Percentiles rank a stretch among this genome's conserved stretches.
Conservation (phyloP, 2,113 vertebrate species). For the Sclerurus mexicanus region DNA sequence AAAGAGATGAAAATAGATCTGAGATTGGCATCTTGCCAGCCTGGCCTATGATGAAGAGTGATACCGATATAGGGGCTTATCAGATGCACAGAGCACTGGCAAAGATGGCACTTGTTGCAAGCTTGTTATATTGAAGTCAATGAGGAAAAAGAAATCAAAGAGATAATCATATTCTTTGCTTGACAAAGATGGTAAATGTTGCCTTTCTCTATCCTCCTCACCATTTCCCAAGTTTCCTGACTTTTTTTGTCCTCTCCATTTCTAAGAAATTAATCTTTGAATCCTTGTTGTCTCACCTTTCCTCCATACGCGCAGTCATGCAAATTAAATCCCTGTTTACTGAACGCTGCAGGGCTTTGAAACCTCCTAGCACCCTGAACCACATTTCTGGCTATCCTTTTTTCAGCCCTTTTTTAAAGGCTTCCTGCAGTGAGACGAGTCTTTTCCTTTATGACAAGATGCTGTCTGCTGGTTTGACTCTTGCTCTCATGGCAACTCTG, state of each 20-base stretch:
- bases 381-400: neutral
- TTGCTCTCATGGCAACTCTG: neutral
- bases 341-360: neutral
- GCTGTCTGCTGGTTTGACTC: neutral
- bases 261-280: neutral
- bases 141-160: neutral
- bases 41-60: neutral
- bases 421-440: neutral
- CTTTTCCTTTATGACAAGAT: neutral
- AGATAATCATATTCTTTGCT: neutral
- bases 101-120: neutral
- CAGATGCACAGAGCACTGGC: neutral
- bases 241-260: neutral
- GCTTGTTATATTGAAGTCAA: neutral
- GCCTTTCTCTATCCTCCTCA: neutral
- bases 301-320: neutral
- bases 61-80: neutral
- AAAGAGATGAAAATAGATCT: neutral
- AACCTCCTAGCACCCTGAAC: neutral
- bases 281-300: neutral
- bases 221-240: neutral
- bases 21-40: neutral
- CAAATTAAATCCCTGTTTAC: neutral
- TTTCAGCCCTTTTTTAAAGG: neutral
- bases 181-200: neutral